Evolutionary conservation across 2,797 vertebrate species (phyloP), one percentile per base, ranked within the genome.

Genomic region (Eurystomus glaucurus): DNA sequence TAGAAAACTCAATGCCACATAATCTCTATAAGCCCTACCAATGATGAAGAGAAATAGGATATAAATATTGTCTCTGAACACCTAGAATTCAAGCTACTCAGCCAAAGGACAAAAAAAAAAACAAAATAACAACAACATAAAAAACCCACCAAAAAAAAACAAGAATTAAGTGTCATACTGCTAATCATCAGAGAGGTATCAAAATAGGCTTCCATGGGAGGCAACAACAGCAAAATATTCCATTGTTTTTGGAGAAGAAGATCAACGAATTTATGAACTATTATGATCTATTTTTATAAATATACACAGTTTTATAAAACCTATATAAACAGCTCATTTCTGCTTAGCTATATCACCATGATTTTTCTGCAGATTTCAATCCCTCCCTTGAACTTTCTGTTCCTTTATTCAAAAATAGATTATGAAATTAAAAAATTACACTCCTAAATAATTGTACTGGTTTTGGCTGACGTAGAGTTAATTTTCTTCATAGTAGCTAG

Each of bases 181-280:
- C 7, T 61, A 87, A 43, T n/a, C 17, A 41, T 33, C 37, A 75
- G 37, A 69, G 23, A 29, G 10, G n/a, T 68, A 69, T 12, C 4
- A 1, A 28, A 88, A 57, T 4, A 93, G 55, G 58, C 23, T 84
- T 64, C 31, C 31, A 65, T 3, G 6, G 8, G 8, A 62, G 74
- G 46, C 0, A 1, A 11, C 7, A 77, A 31, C 6, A 77, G 5
- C 11, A 76, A 90, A 79, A 65, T 62, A 68, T 1, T 1, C 3
- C 6, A 5, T 26, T 1, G 1, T 1, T 83, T 90, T 62, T 72
- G 28, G 28, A 76, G n/a, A 28, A 21, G 1, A 52, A 21, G 1
- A 52, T 26, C 2, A 29, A 15, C 17, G 5, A 79, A 29, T 46
- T 45, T 65, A 58, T 52, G 28, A 79, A 69, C 41, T 43, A 43